Evolutionary conservation across 2,113 vertebrate species (phyloP).

Genomic region (Drymodes brunneopygia): DNA sequence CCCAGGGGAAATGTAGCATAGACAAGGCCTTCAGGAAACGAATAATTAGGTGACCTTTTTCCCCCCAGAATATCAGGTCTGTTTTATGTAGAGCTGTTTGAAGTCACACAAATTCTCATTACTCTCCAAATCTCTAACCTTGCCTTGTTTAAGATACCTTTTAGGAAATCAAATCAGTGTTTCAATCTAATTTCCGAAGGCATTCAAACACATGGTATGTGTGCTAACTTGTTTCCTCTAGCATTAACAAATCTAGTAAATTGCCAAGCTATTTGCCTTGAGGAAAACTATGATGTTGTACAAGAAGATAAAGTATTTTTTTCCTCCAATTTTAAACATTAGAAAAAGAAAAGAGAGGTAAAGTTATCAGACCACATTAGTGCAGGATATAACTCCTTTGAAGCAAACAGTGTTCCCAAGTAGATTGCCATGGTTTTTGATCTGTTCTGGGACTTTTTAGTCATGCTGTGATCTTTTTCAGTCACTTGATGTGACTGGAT

Average conservation of each 20-base stretch:
- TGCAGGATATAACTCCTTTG: neutral
- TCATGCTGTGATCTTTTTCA: neutral
- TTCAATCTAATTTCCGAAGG: slow-evolving; percentile 72
- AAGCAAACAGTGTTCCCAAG: neutral
- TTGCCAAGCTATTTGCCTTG: slow-evolving; percentile 61
- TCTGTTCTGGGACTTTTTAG: neutral
- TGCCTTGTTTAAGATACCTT: slow-evolving; percentile 63
- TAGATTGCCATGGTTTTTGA: neutral
- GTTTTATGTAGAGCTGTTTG: slow-evolving; percentile 61
- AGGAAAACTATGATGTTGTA: slow-evolving; percentile 61
- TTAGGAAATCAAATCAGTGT: slow-evolving; percentile 70
- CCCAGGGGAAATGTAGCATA: slow-evolving; percentile 60
- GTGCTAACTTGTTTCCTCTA: slow-evolving; percentile 72
- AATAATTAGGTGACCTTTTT: slow-evolving; percentile 71
- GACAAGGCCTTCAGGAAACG: slow-evolving; percentile 62
- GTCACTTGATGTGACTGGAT: neutral
- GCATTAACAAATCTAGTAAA: slow-evolving; percentile 70
- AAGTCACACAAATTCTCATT: slow-evolving; percentile 64
- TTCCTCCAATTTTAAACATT: slow-evolving; percentile 53
- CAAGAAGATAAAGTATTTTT: slow-evolving; percentile 58
- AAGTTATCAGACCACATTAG: neutral
- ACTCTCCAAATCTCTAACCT: slow-evolving; percentile 69
- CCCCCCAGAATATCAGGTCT: slow-evolving; percentile 57
- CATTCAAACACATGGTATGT: slow-evolving; percentile 69
- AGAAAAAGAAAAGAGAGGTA: slow-evolving; percentile 46